Evolutionary conservation across 2,797 vertebrate genomes (phyloP), one percentile per base, ranked within the genome.

Genomic region (Neosilurus mollespiculum): DNA sequence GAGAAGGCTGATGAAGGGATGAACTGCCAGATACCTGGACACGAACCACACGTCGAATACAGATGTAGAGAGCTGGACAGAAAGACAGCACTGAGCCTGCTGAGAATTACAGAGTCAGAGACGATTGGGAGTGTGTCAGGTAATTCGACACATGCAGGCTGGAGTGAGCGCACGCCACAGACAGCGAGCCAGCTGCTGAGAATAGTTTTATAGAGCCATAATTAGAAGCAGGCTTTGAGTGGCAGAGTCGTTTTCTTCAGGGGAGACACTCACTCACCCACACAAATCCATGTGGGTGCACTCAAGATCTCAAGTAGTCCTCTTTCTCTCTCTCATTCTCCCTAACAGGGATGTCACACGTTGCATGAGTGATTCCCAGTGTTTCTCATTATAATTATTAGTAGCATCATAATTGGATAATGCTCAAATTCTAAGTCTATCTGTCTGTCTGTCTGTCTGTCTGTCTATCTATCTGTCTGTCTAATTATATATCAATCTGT

Each of bases 171-270:
- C 65, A 16, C 26, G 54, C 79, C 77, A 49, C 59, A 49, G 85
- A 79, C 76, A 80, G 86, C 83, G 84, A 51, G 54, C 85, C 85
- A 79, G 80, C 6, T 49, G 89, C 83, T 88, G 80, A 88, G 75
- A 87, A 70, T 85, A 87, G 84, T 80, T 86, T 86, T 88, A 87
- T 80, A 83, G 72, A 70, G 75, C 84, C 83, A 80, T 82, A 85
- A 86, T 88, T 86, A 88, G 78, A 85, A 75, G 88, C 81, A 80
- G 72, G 20, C 67, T 85, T 84, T 90, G 89, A 90, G 86, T 90
- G 90, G 83, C 88, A 88, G 85, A 37, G 71, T 82, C 37, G 26
- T 59, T 77, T 82, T 84, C 72, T 85, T 64, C 66, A 9, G 9
- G 14, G 84, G 69, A 65, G 49, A 83, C 79, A 81, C 78, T 64